phyloP scores from a whole-genome alignment of 1,140 invertebrate species.

The Piezodorus guildinii region DNA sequence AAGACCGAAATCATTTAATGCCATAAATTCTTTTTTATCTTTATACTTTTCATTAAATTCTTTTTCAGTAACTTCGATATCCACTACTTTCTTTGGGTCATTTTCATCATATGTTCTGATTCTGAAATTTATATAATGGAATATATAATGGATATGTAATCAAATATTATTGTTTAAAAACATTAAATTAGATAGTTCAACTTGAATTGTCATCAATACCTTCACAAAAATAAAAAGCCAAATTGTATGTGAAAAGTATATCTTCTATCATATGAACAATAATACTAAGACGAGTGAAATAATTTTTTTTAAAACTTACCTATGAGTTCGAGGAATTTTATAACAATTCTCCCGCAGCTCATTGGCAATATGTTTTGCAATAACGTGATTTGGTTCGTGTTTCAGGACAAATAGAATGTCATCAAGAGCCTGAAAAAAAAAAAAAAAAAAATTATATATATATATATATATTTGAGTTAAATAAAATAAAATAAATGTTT shows the following conservation, averaged over 20 bases:
- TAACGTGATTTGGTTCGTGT: conserved; percentile 22
- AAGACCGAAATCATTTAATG: conserved; percentile 21
- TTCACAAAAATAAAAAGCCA: neutral
- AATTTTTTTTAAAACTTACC: conserved; percentile 10
- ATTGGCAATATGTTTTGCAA: conserved; percentile 21
- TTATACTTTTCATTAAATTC: conserved; percentile 20
- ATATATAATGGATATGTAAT: too few species aligned
- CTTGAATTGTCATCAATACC: too few species aligned
- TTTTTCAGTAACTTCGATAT: conserved; percentile 5
- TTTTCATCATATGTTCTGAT: conserved; percentile 16
- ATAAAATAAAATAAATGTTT: neutral
- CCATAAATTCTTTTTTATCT: conserved; percentile 15
- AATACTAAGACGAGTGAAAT: neutral
- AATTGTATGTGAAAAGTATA: neutral
- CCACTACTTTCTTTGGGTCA: neutral
- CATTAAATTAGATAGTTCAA: too few species aligned
- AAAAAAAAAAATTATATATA: neutral
- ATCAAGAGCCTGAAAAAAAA: conserved; percentile 24
- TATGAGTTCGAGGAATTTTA: conserved; percentile 16
- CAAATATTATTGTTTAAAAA: too few species aligned
- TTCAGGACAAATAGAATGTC: conserved; percentile 23
- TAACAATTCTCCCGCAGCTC: conserved; percentile 21
- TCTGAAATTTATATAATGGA: conserved; percentile 1
- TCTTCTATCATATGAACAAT: neutral
- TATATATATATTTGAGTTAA: too few species aligned